These are phyloP conservation scores for Pandemis cinnamomeana DNA, from an alignment of 2,888 invertebrate genomes.

Conservation along the genomic window DNA sequence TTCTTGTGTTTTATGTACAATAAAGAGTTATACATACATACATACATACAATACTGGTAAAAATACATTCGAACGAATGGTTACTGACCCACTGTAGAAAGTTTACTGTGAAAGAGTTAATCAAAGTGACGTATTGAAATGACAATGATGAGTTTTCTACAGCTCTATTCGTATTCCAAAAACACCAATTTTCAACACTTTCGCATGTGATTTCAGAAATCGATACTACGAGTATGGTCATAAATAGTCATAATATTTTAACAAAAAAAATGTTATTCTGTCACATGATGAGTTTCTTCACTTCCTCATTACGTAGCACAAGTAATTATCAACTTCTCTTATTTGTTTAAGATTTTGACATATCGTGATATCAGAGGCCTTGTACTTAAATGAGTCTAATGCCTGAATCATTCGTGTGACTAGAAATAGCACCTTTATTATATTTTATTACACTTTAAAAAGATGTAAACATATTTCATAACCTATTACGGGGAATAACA, in stretches of 20 bases:
- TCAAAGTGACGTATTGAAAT: too few relatives aligned
- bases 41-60: too few relatives aligned
- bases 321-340: conserved; percentile 28
- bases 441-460: not conserved
- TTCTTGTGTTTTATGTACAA: too few relatives aligned
- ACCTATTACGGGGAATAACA: not conserved
- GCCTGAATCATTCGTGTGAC: not conserved
- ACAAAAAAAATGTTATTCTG: conserved; percentile 7
- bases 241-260: not conserved
- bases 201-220: too few relatives aligned
- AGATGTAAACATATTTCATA: conserved; percentile 2
- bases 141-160: too few relatives aligned
- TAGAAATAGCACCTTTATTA: not conserved
- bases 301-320: conserved; percentile 32
- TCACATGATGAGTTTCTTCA: conserved; percentile 9
- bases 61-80: too few relatives aligned
- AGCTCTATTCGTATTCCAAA: too few relatives aligned
- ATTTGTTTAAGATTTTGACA: conserved; percentile 37
- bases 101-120: too few relatives aligned
- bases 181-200: too few relatives aligned
- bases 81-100: too few relatives aligned
- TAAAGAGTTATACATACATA: too few relatives aligned
- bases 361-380: conserved; percentile 34
- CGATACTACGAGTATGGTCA: too few relatives aligned
- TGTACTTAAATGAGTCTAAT: conserved; percentile 2